Evolutionary conservation across 2,797 vertebrate genomes (phyloP).

Genomic region (Catamblyrhynchus diadema): DNA sequence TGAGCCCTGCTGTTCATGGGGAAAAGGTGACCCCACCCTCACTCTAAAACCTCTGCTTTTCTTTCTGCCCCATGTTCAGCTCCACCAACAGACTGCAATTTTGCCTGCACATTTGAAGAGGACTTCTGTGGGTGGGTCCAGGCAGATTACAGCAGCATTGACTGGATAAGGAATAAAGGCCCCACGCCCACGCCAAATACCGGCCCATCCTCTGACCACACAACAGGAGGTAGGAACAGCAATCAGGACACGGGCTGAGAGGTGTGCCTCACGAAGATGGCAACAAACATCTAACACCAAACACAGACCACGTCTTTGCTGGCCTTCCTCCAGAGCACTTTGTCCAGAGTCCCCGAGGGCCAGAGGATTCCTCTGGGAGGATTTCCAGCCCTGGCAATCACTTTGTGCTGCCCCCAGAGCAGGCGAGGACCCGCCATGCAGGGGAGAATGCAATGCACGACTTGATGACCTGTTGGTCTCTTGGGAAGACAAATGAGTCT

Average conservation of each 20-base stretch:
- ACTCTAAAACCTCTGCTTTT: conserved; percentile 31
- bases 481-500: not conserved
- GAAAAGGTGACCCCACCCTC: not conserved
- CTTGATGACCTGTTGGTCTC: not conserved
- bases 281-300: not conserved
- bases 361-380: not conserved
- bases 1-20: not conserved
- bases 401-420: not conserved
- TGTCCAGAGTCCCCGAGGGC: too few relatives aligned
- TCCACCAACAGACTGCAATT: conserved; percentile 25
- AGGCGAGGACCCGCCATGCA: not conserved
- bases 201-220: conserved; percentile 83
- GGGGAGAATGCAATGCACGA: not conserved
- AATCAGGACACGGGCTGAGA: not conserved
- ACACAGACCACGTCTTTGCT: accelerated
- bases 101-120: conserved; percentile 79
- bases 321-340: not conserved
- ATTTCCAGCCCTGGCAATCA: not conserved
- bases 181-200: conserved; percentile 72
- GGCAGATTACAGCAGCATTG: conserved; percentile 45
- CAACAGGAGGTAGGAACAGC: conserved; percentile 73
- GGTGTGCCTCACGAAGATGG: not conserved
- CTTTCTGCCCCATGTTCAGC: conserved; percentile 14
- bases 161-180: conserved; percentile 79
- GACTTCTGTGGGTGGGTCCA: conserved; percentile 80